Percentiles rank a stretch among this genome's conserved stretches.
Conservation (phyloP, 2,888 invertebrate genomes). For the Cosmia trapezina region DNA sequence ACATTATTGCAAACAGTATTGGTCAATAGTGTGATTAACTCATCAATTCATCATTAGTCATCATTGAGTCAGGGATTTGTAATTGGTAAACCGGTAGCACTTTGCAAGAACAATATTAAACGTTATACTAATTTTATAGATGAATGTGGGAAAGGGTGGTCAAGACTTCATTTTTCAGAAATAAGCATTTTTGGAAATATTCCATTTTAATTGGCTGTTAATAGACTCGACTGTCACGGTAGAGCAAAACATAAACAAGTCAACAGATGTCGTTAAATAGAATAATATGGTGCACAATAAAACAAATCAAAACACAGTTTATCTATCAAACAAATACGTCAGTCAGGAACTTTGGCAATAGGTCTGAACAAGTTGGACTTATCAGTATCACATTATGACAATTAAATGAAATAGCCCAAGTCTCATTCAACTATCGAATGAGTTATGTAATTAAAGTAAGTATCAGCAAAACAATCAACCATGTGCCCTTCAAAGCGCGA, state of each 20-base stretch:
- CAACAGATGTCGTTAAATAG: slow-evolving; percentile 6
- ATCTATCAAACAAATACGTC: slow-evolving; percentile 30
- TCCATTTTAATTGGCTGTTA: background rate
- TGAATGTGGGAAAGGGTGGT: slow-evolving; percentile 1
- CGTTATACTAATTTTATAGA: background rate
- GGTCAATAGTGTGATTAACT: slow-evolving; percentile 40
- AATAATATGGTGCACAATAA: slow-evolving; percentile 11
- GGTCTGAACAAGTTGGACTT: slow-evolving; percentile 12
- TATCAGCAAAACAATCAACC: slow-evolving; percentile 52
- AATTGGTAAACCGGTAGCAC: background rate
- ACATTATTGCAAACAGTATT: slow-evolving; percentile 34
- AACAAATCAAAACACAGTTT: slow-evolving; percentile 23
- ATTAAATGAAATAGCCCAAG: slow-evolving; percentile 25
- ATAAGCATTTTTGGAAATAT: background rate
- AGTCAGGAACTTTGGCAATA: slow-evolving; percentile 21
- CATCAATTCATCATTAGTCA: background rate
- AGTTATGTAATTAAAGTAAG: slow-evolving; percentile 44
- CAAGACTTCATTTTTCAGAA: background rate
- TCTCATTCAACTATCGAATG: slow-evolving; percentile 32
- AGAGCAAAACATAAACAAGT: slow-evolving; percentile 12
- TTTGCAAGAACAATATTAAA: background rate
- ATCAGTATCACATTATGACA: slow-evolving; percentile 25
- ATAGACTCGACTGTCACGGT: background rate
- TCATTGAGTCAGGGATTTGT: slow-evolving; percentile 11
- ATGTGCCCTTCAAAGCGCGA: slow-evolving; percentile 70